Percentiles rank a stretch among this genome's conserved stretches.
Evolutionary conservation across 2,113 vertebrate species (phyloP).

Genomic region (Colius striatus): DNA sequence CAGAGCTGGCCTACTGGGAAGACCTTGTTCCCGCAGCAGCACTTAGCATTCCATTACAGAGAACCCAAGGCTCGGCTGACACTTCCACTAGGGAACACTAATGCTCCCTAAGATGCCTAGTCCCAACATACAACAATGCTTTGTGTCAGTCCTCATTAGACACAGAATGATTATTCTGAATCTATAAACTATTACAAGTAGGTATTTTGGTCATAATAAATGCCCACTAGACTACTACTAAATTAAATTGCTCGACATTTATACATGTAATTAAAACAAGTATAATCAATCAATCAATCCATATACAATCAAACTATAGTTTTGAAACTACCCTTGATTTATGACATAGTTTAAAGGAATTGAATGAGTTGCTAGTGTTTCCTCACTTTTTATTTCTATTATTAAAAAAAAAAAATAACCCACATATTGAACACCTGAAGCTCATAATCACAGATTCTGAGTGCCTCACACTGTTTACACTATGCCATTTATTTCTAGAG

Average conservation of each 20-base stretch:
- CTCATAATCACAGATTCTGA: slow-evolving; percentile 61
- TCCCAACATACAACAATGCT: background rate
- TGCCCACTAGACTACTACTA: background rate
- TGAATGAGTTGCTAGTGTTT: background rate
- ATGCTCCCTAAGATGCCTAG: too few relatives aligned
- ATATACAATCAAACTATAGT: background rate
- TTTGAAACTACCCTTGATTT: slow-evolving; percentile 10
- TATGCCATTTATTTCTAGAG: slow-evolving; percentile 54
- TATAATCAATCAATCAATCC: background rate
- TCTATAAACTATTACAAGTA: background rate
- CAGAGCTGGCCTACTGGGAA: background rate
- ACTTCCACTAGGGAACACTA: too few relatives aligned
- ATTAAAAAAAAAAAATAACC: background rate
- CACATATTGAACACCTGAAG: background rate
- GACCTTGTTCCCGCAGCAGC: background rate
- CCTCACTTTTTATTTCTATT: background rate
- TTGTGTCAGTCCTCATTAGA: background rate
- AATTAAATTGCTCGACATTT: slow-evolving; percentile 2
- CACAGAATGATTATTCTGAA: background rate
- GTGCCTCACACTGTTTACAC: slow-evolving; percentile 48
- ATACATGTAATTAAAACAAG: slow-evolving; percentile 22
- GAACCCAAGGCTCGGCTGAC: background rate
- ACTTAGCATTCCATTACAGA: background rate
- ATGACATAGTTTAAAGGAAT: background rate
- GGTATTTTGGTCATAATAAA: background rate